These are phyloP conservation scores for Chrysodeixis includens DNA, from an alignment of 2,888 invertebrate species.

Conservation along the genomic window DNA sequence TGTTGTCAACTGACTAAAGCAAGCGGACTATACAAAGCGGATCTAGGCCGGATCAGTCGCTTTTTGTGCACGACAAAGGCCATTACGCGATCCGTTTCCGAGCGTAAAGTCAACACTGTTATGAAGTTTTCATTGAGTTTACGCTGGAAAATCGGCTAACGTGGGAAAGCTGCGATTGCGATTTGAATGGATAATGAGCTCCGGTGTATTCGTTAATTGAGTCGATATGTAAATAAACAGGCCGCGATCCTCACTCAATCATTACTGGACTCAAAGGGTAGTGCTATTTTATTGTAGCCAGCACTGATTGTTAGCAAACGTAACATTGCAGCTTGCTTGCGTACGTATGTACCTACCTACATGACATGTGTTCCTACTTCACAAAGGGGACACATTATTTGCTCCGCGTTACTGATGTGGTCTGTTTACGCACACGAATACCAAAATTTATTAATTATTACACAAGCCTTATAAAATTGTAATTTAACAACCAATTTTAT, in stretches of 20 bases:
- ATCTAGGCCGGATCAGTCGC: slow-evolving; percentile 84
- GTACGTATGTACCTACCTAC: slow-evolving; percentile 31
- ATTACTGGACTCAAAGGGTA: slow-evolving; percentile 79
- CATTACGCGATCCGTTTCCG: slow-evolving; percentile 85
- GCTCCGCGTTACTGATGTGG: slow-evolving; percentile 10
- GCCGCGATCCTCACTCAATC: slow-evolving; percentile 71
- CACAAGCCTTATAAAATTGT: neutral
- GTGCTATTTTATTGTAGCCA: slow-evolving; percentile 74
- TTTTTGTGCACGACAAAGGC: slow-evolving; percentile 86
- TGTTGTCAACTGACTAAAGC: slow-evolving; percentile 85
- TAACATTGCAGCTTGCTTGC: slow-evolving; percentile 56
- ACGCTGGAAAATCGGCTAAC: slow-evolving; percentile 82
- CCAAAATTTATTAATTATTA: neutral
- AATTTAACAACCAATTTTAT: slow-evolving; percentile 32
- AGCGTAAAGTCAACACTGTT: slow-evolving; percentile 85
- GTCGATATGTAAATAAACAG: slow-evolving; percentile 86
- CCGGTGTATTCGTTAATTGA: slow-evolving; percentile 83
- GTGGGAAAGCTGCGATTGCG: slow-evolving; percentile 81
- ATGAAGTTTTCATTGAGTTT: slow-evolving; percentile 86
- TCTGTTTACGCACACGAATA: slow-evolving; percentile 13
- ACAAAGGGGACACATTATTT: slow-evolving; percentile 28
- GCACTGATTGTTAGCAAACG: slow-evolving; percentile 74
- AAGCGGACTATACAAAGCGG: slow-evolving; percentile 83
- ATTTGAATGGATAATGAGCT: slow-evolving; percentile 87
- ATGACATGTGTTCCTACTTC: slow-evolving; percentile 25